Conservation (phyloP, 2,888 invertebrate genomes). For the Brenthis ino region DNA sequence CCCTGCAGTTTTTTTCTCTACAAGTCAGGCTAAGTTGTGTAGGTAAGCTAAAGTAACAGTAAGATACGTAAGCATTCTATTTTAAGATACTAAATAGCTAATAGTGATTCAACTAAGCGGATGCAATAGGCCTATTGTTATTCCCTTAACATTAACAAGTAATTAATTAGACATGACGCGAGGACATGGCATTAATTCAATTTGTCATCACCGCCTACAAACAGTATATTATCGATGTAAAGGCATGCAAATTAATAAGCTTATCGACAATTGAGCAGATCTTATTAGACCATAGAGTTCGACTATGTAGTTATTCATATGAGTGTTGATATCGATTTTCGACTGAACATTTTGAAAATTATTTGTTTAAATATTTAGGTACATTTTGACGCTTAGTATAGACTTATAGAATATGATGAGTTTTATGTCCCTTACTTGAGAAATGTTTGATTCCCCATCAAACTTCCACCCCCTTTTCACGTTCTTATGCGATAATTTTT, state of each 20-base stretch:
- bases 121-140: not conserved
- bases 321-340: no score
- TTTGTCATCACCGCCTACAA: slow-evolving; percentile 25
- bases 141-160: slow-evolving; percentile 3
- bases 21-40: not conserved
- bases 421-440: no score
- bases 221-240: slow-evolving; percentile 29
- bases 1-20: no score
- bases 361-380: no score
- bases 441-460: no score
- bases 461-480: no score
- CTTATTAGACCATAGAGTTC: not conserved
- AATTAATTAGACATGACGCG: slow-evolving; percentile 24
- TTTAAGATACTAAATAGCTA: no score
- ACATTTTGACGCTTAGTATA: no score
- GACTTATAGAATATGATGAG: no score
- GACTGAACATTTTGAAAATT: no score
- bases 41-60: not conserved
- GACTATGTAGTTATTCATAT: not conserved
- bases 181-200: slow-evolving; percentile 28
- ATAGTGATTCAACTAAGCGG: not conserved
- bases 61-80: not conserved
- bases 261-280: slow-evolving; percentile 4
- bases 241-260: slow-evolving; percentile 24
- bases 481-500: no score